Percentiles rank a stretch among this genome's conserved stretches.
Conservation (phyloP, 1,140 invertebrate species). For the Oncopeltus fasciatus region DNA sequence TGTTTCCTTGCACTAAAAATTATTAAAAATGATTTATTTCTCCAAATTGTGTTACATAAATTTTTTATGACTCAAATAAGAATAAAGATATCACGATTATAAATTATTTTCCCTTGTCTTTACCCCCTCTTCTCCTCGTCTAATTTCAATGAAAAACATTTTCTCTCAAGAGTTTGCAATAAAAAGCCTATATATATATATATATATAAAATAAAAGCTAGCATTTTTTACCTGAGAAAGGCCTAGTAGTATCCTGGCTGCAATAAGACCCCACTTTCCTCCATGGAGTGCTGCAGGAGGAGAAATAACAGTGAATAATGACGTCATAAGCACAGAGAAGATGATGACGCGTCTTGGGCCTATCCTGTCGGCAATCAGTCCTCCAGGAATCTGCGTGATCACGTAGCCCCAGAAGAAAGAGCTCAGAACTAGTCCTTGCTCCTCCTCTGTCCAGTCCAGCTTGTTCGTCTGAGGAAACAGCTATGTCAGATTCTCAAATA, state of each 20-base stretch:
- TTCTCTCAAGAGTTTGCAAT: no score
- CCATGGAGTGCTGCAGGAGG: slow-evolving; percentile 29
- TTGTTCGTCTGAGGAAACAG: slow-evolving; percentile 33
- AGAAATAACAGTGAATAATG: slow-evolving; percentile 34
- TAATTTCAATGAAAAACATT: neutral
- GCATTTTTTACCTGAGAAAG: slow-evolving; percentile 10
- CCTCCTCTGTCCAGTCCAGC: slow-evolving; percentile 15
- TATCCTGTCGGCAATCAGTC: slow-evolving; percentile 36
- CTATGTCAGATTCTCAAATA: no score
- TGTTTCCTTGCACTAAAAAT: no score
- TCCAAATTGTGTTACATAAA: no score
- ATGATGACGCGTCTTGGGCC: slow-evolving; percentile 42
- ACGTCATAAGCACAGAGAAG: slow-evolving; percentile 31
- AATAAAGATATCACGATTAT: no score
- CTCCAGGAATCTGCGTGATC: slow-evolving; percentile 41
- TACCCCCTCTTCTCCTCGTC: neutral
- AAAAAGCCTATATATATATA: no score
- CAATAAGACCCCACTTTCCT: slow-evolving; percentile 28
- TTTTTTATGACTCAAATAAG: no score
- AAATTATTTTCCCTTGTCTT: no score
- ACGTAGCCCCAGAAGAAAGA: slow-evolving; percentile 45
- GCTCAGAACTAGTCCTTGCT: slow-evolving; percentile 36
- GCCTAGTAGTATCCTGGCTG: slow-evolving; percentile 34
- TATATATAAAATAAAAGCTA: neutral
- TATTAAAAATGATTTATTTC: no score